Base-by-base conservation (phyloP, 2,888 invertebrate genomes). In the Synanthedon tipuliformis region DNA sequence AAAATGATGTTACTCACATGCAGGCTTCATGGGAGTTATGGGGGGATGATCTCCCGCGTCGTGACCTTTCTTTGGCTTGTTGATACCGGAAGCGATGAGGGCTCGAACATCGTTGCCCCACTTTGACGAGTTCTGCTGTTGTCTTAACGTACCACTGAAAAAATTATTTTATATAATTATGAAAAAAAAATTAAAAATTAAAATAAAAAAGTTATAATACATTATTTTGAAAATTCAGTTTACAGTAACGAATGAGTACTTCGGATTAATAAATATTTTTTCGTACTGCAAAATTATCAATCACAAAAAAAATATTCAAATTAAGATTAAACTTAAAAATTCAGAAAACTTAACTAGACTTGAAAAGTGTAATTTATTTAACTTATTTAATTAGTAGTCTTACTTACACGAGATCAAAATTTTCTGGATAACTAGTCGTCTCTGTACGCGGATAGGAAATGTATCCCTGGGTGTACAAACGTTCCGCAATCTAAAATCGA, bases 11-110 rank as follows among this genome's bases (percentile, higher is more conserved):
- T 12, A 74, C 81, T 79, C 52, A 88, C 88, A 84, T 2, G 96
- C 97, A 1, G 92, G 72, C 69, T 93, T 94, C 94, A 98, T 96
- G 0, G 99, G 99, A 0, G 99, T 99, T 62, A 99, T 99, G 4
- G 99, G 99, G 1, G 99, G 99, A 90, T 99, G 99, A 88, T 99
- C 99, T 0, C 99, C 98, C 3, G 93, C 98, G 86, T 99, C 99
- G 57, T 92, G 91, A 0, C 97, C 97, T 68, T 94, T 94, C 81
- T 94, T 93, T 0, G 96, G 95, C 63, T 90, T 90, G 69, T 91
- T 92, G 50, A 96, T 89, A 1, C 96, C 95, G 53, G 88, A 88
- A 0, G 89, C 78, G 8, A 96, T 79, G 40, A 96, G 88, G 55
- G 92, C 90, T 11, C 90, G 87, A 0, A 94, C 95, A 51, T 93